Evolutionary conservation across 2,888 invertebrate species (phyloP).

Genomic region (Opisthograptis luteolata): DNA sequence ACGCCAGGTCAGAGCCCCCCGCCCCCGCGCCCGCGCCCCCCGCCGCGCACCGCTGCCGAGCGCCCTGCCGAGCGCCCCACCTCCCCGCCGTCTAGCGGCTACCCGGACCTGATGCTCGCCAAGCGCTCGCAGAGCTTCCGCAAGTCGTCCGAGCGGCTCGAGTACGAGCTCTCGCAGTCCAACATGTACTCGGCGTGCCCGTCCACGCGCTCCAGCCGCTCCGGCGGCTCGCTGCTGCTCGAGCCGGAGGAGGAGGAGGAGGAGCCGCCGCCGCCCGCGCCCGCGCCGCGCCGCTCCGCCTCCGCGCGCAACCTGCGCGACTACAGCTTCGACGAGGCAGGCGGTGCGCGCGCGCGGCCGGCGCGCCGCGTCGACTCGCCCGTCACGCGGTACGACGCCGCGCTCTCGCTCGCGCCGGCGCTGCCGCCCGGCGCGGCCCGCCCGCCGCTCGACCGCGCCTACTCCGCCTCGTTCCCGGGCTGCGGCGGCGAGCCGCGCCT

Average conservation of each 20-base stretch:
- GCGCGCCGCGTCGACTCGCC: slow-evolving; percentile 59
- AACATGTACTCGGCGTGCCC: slow-evolving; percentile 83
- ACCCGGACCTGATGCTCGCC: slow-evolving; percentile 76
- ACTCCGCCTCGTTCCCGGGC: slow-evolving; percentile 94
- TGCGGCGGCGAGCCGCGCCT: slow-evolving; percentile 87
- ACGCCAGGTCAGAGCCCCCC: slow-evolving; percentile 43
- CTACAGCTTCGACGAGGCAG: slow-evolving; percentile 89
- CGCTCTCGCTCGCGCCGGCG: slow-evolving; percentile 65
- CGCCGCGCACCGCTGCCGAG: slow-evolving; percentile 41
- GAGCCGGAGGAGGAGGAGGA: slow-evolving; percentile 48
- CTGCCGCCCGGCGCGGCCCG: slow-evolving; percentile 72
- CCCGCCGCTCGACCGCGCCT: slow-evolving; percentile 84
- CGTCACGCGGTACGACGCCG: slow-evolving; percentile 73
- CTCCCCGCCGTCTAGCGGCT: slow-evolving; percentile 75
- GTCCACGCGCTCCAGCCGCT: slow-evolving; percentile 68
- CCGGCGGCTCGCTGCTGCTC: slow-evolving; percentile 60
- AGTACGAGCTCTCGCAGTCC: slow-evolving; percentile 83
- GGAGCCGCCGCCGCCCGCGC: slow-evolving; percentile 31
- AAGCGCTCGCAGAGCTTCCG: slow-evolving; percentile 75
- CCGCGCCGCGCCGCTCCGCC: slow-evolving; percentile 83
- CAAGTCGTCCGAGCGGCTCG: slow-evolving; percentile 77
- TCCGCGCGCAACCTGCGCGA: slow-evolving; percentile 92
- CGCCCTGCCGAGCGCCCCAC: slow-evolving; percentile 33
- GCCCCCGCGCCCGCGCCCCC: slow-evolving; percentile 36
- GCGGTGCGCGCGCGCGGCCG: slow-evolving; percentile 82